These are phyloP conservation scores for Trididemnum clinides DNA, from an alignment of 23 tunicate species.

Conservation along the genomic window DNA sequence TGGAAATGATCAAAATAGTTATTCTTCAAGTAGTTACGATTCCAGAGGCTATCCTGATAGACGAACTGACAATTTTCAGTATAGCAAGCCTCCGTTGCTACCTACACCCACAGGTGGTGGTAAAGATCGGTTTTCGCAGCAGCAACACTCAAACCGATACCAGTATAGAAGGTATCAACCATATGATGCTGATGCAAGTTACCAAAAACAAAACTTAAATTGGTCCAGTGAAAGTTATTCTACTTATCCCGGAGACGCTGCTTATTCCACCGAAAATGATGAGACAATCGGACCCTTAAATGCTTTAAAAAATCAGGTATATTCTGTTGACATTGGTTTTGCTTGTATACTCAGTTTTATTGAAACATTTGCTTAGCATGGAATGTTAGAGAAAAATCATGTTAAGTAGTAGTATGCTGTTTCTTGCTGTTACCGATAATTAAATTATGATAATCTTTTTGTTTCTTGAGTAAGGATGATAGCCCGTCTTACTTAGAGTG, in stretches of 20 bases:
- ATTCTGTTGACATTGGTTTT: background rate
- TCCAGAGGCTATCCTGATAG: background rate
- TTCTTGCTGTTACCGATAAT: no score
- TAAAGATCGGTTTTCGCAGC: background rate
- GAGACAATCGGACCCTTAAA: background rate
- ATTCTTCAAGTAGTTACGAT: background rate
- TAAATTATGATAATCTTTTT: no score
- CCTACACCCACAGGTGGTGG: background rate
- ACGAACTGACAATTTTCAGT: background rate
- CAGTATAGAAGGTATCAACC: background rate
- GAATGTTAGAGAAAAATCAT: no score
- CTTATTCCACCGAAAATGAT: background rate
- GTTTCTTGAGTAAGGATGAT: no score
- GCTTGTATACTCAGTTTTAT: no score
- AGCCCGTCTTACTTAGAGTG: no score
- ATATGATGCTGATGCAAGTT: background rate
- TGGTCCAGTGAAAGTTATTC: background rate
- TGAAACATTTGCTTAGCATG: no score
- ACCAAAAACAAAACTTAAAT: background rate
- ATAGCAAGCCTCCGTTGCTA: background rate
- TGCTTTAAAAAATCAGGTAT: background rate
- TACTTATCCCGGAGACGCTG: no score
- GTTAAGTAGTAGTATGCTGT: no score
- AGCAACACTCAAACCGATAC: background rate
- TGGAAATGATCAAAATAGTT: background rate